Evolutionary conservation across 2,888 invertebrate species (phyloP).

Genomic region (Tigriopus californicus): DNA sequence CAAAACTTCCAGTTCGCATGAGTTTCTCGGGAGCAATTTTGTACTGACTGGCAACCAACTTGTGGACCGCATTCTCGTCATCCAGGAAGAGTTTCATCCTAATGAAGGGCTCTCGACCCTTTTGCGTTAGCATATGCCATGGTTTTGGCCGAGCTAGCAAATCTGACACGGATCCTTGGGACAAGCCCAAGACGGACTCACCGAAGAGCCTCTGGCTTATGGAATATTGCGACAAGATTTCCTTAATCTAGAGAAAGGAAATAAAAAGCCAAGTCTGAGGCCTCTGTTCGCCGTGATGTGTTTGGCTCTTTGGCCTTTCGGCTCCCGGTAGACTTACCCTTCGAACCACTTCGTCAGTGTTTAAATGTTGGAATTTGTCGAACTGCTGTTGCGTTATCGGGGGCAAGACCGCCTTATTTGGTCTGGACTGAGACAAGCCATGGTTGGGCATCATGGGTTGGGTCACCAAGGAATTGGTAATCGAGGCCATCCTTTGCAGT

Average conservation of each 20-base stretch:
- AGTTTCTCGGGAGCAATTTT: slow-evolving; percentile 94
- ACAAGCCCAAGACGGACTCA: slow-evolving; percentile 86
- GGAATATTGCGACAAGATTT: slow-evolving; percentile 81
- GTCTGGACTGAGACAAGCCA: slow-evolving; percentile 9
- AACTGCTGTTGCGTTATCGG: slow-evolving; percentile 98
- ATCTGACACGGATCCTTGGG: slow-evolving; percentile 94
- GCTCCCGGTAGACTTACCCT: slow-evolving; percentile 39
- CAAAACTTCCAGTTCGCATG: slow-evolving; percentile 86
- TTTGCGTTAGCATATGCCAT: slow-evolving; percentile 94
- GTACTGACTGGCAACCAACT: slow-evolving; percentile 86
- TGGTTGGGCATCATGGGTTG: slow-evolving; percentile 13
- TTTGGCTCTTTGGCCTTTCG: too few relatives aligned
- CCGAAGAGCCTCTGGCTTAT: slow-evolving; percentile 96
- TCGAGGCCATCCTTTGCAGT: slow-evolving; percentile 89
- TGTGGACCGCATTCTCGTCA: slow-evolving; percentile 85
- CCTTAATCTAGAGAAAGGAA: slow-evolving; percentile 45
- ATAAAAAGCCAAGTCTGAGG: background rate
- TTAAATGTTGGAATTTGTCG: slow-evolving; percentile 89
- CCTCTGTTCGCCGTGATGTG: too few relatives aligned
- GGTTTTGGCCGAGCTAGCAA: slow-evolving; percentile 90
- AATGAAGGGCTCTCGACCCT: slow-evolving; percentile 83
- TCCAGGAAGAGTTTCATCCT: slow-evolving; percentile 95
- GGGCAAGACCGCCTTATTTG: slow-evolving; percentile 69
- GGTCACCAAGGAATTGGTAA: slow-evolving; percentile 86
- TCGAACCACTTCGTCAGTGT: slow-evolving; percentile 94